Percentiles rank a stretch among this genome's conserved stretches.
Evolutionary conservation across 1,140 invertebrate genomes (phyloP).

Genomic region (Lordiphosa collinella): DNA sequence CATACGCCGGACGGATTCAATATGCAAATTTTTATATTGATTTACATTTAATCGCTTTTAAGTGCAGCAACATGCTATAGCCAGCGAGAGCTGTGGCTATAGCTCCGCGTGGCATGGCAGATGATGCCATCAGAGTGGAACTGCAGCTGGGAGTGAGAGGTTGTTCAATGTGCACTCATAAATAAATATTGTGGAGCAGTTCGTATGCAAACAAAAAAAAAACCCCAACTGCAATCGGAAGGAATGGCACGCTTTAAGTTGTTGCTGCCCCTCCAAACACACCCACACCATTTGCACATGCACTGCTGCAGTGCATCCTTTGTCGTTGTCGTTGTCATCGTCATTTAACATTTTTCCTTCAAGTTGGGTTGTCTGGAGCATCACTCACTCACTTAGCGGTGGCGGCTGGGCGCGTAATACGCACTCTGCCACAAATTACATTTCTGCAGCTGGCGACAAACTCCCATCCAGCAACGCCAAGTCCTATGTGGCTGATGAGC

Average conservation of each 20-base stretch:
- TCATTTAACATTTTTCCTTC: constrained; percentile 76
- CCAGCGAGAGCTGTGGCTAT: neutral
- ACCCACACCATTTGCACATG: constrained; percentile 15
- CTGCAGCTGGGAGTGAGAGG: neutral
- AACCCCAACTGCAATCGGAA: constrained; percentile 60
- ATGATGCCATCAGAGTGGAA: constrained; percentile 51
- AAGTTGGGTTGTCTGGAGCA: constrained; percentile 66
- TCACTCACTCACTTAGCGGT: constrained; percentile 71
- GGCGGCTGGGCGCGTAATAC: constrained; percentile 1
- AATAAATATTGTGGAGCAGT: neutral
- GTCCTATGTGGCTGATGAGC: constrained; percentile 33
- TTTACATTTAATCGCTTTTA: constrained; percentile 78
- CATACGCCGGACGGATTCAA: constrained; percentile 18
- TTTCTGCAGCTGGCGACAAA: constrained; percentile 42
- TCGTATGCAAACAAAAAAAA: constrained; percentile 66
- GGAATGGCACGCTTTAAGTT: constrained; percentile 1
- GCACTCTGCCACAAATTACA: constrained; percentile 46
- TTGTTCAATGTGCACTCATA: constrained; percentile 5
- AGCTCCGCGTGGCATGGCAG: constrained; percentile 15
- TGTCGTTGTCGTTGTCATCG: constrained; percentile 52
- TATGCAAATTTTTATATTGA: constrained; percentile 77
- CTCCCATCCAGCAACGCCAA: no score
- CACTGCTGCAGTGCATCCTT: neutral
- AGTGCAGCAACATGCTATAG: constrained; percentile 38
- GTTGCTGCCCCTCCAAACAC: neutral